Percentiles rank a stretch among this genome's conserved stretches.
phyloP scores from a whole-genome alignment of 2,888 invertebrate genomes.

The Liposcelis brunnea region DNA sequence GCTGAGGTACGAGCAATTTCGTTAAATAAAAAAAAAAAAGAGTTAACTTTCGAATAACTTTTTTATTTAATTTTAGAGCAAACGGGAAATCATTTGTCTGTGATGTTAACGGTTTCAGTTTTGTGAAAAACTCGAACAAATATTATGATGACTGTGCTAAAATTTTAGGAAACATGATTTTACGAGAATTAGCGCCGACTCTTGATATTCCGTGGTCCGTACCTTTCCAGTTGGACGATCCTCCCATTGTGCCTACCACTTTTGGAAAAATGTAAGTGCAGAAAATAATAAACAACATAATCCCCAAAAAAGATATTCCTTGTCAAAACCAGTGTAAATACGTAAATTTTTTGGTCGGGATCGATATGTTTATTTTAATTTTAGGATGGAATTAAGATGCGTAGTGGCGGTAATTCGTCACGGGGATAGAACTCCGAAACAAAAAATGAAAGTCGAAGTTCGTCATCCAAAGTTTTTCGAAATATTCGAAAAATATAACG shows the following conservation, averaged over 20 bases:
- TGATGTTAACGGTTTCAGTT: constrained; percentile 99
- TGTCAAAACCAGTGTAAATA: not conserved
- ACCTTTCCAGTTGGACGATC: constrained; percentile 93
- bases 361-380: constrained; percentile 9
- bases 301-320: not conserved
- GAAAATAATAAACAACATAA: constrained; percentile 10
- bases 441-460: constrained; percentile 99
- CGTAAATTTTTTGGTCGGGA: too few species aligned
- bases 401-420: constrained; percentile 96
- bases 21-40: constrained; percentile 4
- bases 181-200: constrained; percentile 85
- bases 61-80: constrained; percentile 42
- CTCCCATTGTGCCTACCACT: constrained; percentile 96
- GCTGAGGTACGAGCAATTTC: constrained; percentile 40
- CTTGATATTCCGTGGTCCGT: constrained; percentile 95
- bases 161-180: constrained; percentile 94
- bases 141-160: constrained; percentile 99
- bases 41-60: constrained; percentile 5
- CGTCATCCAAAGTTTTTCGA: constrained; percentile 96
- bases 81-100: constrained; percentile 98
- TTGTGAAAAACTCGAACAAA: constrained; percentile 98
- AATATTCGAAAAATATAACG: constrained; percentile 94
- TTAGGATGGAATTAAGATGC: constrained; percentile 69
- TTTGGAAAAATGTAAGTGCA: constrained; percentile 80
- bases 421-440: constrained; percentile 97